These are phyloP conservation scores for Drosophila cognata DNA, from an alignment of 2,888 invertebrate species.

Conservation along the genomic window DNA sequence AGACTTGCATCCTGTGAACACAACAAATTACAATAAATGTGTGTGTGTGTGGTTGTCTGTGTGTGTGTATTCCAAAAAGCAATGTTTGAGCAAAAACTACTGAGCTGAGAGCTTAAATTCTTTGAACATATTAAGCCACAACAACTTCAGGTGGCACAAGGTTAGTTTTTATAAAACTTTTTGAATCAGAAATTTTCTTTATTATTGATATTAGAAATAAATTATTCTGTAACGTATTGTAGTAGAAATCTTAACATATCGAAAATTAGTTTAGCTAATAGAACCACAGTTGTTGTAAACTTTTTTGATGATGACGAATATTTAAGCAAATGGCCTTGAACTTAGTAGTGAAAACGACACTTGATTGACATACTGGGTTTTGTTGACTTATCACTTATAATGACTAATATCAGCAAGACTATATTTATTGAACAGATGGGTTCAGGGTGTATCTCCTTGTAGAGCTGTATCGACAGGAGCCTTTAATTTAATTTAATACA, in stretches of 20 bases:
- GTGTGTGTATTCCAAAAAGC: background rate
- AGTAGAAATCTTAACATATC: background rate
- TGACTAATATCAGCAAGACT: background rate
- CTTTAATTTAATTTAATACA: background rate
- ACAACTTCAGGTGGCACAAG: background rate
- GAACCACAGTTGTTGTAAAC: background rate
- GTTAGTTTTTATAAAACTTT: background rate
- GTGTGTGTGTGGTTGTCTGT: background rate
- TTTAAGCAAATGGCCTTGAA: background rate
- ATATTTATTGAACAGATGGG: background rate
- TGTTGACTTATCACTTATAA: background rate
- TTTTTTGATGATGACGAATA: background rate
- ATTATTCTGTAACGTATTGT: background rate
- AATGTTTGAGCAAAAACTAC: constrained; percentile 5
- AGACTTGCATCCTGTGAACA: constrained; percentile 9
- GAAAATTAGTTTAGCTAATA: background rate
- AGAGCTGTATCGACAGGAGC: background rate
- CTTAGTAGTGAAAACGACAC: too few species aligned
- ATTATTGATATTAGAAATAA: background rate
- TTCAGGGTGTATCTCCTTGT: too few species aligned
- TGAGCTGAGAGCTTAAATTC: background rate
- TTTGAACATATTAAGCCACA: background rate
- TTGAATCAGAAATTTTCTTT: background rate
- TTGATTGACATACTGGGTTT: background rate
- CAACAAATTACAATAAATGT: background rate